These are phyloP conservation scores for Hippocampus barbouri DNA, from an alignment of 2,113 vertebrate genomes.

Conservation along the genomic window DNA sequence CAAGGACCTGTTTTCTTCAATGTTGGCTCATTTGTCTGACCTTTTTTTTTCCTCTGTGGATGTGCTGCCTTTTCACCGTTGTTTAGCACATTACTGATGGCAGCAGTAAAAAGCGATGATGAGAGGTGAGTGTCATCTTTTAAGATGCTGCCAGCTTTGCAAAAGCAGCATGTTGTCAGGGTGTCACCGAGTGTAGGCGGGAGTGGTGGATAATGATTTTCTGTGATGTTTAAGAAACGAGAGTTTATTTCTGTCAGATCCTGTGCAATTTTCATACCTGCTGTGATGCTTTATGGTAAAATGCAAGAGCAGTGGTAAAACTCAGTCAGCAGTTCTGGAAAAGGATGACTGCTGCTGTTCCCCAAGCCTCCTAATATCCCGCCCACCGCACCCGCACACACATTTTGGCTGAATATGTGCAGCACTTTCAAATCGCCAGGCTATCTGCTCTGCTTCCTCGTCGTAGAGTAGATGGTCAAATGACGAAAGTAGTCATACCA, in stretches of 20 bases:
- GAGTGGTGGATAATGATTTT: not conserved
- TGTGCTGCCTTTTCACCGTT: not conserved
- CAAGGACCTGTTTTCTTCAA: not conserved
- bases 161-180: not conserved
- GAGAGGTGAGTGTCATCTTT: not conserved
- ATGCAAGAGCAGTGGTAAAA: not conserved
- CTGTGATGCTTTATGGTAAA: not conserved
- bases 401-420: not conserved
- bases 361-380: too few relatives aligned
- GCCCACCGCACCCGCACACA: not conserved
- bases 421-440: not conserved
- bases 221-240: not conserved
- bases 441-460: not conserved
- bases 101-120: not conserved
- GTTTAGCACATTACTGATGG: not conserved
- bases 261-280: not conserved
- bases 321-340: not conserved
- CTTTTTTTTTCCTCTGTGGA: not conserved
- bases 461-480: not conserved
- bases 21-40: not conserved
- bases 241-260: not conserved
- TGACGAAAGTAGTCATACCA: too few relatives aligned
- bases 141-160: not conserved
- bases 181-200: not conserved
- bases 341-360: not conserved